Base-by-base conservation (phyloP, 2,888 invertebrate species). In the Macaria liturata region DNA sequence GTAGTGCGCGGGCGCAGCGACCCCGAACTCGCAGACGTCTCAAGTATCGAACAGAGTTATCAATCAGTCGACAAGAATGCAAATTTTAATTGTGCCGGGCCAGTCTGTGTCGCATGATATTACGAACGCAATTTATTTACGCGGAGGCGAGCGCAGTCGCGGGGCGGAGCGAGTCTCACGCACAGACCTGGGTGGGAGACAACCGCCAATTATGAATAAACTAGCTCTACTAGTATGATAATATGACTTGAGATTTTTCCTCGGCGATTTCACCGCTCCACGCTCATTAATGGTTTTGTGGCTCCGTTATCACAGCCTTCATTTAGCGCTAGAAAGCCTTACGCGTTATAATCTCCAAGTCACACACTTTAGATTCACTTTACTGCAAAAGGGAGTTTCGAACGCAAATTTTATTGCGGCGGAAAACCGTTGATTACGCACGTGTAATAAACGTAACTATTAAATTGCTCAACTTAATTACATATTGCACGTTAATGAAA, bases 181-280 rank as follows among this genome's bases (percentile, higher is more conserved):
- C 78, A 74, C 74, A 70, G 72, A 76, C 69, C 75, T 66, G 66
- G 81, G 86, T 74, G 84, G 83, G 85, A 82, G 78, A 78, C 78
- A 81, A 82, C 84, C 80, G 82, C 80, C 86, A 90, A 88, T 90
- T 91, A 90, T 88, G 84, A 89, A 85, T 86, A 89, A 88, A 91
- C 90, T 84, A 88, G 91, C 84, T 86, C 74, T 77, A 84, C 91
- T 78, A 78, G 89, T 89, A 89, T 91, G 89, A 80, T 87, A 91
- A 91, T 91, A 84, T 79, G 80, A 74, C 81, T 77, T 82, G 80
- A 86, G 83, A 88, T 90, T 91, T 89, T 91, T 90, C 88, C 89
- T 81, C 72, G 66, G 66, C 84, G 86, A 88, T 90, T 90, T 91
- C 90, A 88, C 90, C 80, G 70, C 75, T 76, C 78, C 81, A 82